Conservation (phyloP, 2,797 vertebrate genomes). For the Karalla daura region DNA sequence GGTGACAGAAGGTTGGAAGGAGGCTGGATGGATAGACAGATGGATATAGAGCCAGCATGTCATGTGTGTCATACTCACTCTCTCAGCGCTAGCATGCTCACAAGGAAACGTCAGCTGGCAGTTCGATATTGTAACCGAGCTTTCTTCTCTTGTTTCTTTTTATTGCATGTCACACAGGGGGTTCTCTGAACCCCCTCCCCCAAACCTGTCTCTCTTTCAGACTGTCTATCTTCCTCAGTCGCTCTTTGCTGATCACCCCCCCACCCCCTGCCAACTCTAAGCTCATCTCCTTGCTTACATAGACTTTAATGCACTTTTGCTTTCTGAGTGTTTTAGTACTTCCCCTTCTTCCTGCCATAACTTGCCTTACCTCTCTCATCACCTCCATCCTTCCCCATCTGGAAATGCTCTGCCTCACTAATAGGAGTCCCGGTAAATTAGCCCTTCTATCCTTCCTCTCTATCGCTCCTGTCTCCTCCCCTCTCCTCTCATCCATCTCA, state of each 20-base stretch:
- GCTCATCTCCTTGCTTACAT: conserved; percentile 64
- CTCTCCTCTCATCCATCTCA: conserved; percentile 44
- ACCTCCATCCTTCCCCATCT: conserved; percentile 45
- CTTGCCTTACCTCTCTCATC: conserved; percentile 26
- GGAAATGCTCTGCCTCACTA: conserved; percentile 65
- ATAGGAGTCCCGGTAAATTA: conserved; percentile 66
- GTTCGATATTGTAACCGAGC: conserved; percentile 45
- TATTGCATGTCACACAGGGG: conserved; percentile 50
- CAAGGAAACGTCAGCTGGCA: conserved; percentile 61
- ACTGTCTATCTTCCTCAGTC: conserved; percentile 19
- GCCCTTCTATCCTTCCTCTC: conserved; percentile 50
- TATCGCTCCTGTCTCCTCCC: conserved; percentile 34
- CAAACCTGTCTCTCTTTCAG: neutral
- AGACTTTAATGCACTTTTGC: conserved; percentile 63
- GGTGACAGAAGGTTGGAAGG: conserved; percentile 68
- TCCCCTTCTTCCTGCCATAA: conserved; percentile 39
- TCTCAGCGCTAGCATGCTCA: conserved; percentile 52
- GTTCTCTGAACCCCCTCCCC: conserved; percentile 37
- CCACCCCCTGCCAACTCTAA: conserved; percentile 43
- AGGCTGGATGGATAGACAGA: conserved; percentile 65
- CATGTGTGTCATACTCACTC: conserved; percentile 59
- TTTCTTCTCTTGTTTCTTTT: conserved; percentile 57
- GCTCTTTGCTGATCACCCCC: conserved; percentile 5
- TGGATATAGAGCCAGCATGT: conserved; percentile 59
- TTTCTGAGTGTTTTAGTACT: conserved; percentile 62